A percentile compares a stretch with the other conserved stretches of the same genome.
Evolutionary conservation across 1,140 invertebrate genomes (phyloP).

Genomic region (Drosophila bifasciata): DNA sequence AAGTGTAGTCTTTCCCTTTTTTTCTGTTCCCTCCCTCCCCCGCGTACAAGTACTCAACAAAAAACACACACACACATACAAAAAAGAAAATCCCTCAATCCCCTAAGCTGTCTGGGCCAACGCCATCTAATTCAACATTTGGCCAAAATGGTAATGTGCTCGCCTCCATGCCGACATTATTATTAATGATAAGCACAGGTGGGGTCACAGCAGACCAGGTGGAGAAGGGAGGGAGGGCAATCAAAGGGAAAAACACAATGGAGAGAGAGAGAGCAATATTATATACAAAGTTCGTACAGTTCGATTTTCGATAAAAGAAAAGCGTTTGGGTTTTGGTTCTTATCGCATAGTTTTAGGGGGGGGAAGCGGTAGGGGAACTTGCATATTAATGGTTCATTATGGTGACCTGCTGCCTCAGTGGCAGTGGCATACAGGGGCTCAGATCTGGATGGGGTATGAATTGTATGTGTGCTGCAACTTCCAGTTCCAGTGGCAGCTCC

Average conservation of each 20-base stretch:
- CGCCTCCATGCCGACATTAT: constrained; percentile 70
- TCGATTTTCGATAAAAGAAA: constrained; percentile 72
- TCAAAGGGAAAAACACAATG: constrained; percentile 63
- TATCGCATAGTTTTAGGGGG: constrained; percentile 25
- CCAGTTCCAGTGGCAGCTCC: constrained; percentile 53
- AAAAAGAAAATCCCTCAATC: constrained; percentile 2
- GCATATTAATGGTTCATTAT: constrained; percentile 82
- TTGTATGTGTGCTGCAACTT: constrained; percentile 15
- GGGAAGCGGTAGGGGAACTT: constrained; percentile 40
- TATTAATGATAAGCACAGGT: constrained; percentile 72
- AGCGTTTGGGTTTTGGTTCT: constrained; percentile 24
- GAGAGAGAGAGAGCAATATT: constrained; percentile 39
- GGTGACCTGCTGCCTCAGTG: constrained; percentile 70
- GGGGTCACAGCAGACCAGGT: background rate
- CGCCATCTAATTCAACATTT: constrained; percentile 68
- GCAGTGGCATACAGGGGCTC: constrained; percentile 1
- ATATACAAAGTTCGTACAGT: constrained; percentile 22
- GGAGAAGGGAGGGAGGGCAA: constrained; percentile 12
- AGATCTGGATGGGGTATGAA: constrained; percentile 11
- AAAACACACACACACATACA: background rate
- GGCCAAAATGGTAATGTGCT: constrained; percentile 68
- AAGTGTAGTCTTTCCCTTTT: constrained; percentile 16
- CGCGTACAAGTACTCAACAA: too few species aligned
- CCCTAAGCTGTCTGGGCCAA: constrained; percentile 30
- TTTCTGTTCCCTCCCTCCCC: background rate